Percentiles rank a stretch among this genome's conserved stretches.
phyloP scores from a whole-genome alignment of 2,888 invertebrate genomes.

The Drosophila melanosoma region DNA sequence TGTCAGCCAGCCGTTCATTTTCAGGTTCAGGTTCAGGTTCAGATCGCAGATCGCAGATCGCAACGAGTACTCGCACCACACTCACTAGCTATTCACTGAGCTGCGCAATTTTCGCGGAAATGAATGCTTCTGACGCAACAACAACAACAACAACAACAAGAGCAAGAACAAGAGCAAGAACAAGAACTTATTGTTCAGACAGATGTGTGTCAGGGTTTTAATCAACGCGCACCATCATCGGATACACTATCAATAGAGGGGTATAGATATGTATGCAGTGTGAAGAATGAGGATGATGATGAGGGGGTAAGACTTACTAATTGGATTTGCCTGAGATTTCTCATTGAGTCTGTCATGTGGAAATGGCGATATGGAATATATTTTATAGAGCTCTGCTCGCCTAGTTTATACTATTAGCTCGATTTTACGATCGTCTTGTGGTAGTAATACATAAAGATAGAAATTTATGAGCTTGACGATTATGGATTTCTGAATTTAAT shows the following conservation, averaged over 20 bases:
- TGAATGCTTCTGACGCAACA: constrained; percentile 15
- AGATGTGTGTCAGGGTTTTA: constrained; percentile 52
- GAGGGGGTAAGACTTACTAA: constrained; percentile 3
- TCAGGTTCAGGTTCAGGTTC: not conserved
- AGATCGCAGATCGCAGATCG: constrained; percentile 1
- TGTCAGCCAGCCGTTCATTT: constrained; percentile 7
- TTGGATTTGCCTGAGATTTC: constrained; percentile 14
- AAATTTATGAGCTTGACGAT: not conserved
- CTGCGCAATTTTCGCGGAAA: constrained; percentile 72
- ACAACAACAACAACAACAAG: constrained; percentile 1
- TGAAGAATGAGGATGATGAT: not conserved
- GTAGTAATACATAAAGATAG: not conserved
- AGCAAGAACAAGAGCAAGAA: not conserved
- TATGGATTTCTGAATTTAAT: not conserved
- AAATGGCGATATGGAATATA: constrained; percentile 11
- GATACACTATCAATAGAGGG: constrained; percentile 1
- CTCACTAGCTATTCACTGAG: constrained; percentile 59
- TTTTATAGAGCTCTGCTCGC: not conserved
- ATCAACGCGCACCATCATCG: constrained; percentile 32
- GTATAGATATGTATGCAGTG: not conserved
- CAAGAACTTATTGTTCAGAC: constrained; percentile 29
- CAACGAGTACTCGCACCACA: constrained; percentile 22
- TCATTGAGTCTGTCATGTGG: constrained; percentile 17
- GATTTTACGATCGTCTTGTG: not conserved
- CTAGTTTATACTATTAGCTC: not conserved